These are phyloP conservation scores for Drosophila paranaensis DNA, from an alignment of 2,888 invertebrate genomes.

Conservation along the genomic window DNA sequence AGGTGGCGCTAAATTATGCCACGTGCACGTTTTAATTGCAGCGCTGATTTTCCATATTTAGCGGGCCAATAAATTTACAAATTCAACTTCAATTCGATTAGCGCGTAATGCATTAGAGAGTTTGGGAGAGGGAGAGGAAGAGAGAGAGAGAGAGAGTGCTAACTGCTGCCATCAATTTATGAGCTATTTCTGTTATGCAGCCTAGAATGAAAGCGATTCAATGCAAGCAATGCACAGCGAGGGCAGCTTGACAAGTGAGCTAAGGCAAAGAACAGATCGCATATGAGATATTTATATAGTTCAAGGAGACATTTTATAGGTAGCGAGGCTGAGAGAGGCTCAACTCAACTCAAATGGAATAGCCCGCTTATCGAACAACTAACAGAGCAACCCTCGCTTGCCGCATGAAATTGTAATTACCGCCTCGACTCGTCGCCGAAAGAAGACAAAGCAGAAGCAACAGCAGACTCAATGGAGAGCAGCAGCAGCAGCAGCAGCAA, in stretches of 20 bases:
- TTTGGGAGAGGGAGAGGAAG: not conserved
- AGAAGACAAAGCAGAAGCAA: slow-evolving; percentile 15
- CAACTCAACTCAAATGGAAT: no score
- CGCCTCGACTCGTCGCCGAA: slow-evolving; percentile 40
- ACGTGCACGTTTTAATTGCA: slow-evolving; percentile 74
- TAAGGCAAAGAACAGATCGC: no score
- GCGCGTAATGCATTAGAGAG: slow-evolving; percentile 36
- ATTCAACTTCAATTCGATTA: slow-evolving; percentile 60
- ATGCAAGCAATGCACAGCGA: slow-evolving; percentile 6
- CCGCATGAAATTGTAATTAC: slow-evolving; percentile 69
- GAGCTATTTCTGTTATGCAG: slow-evolving; percentile 17
- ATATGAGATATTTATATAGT: no score
- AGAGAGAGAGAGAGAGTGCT: not conserved
- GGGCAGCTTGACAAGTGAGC: not conserved
- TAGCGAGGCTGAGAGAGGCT: no score
- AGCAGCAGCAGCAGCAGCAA: slow-evolving; percentile 1
- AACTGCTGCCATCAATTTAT: slow-evolving; percentile 31
- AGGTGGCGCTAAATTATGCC: slow-evolving; percentile 75
- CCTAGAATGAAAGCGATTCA: slow-evolving; percentile 13
- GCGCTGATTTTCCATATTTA: slow-evolving; percentile 65
- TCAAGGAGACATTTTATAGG: no score
- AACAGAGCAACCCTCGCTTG: slow-evolving; percentile 18
- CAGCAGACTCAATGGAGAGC: not conserved
- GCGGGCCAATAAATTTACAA: slow-evolving; percentile 53
- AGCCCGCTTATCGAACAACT: not conserved